phyloP scores from a whole-genome alignment of 1,140 invertebrate species.

The Aphis gossypii region DNA sequence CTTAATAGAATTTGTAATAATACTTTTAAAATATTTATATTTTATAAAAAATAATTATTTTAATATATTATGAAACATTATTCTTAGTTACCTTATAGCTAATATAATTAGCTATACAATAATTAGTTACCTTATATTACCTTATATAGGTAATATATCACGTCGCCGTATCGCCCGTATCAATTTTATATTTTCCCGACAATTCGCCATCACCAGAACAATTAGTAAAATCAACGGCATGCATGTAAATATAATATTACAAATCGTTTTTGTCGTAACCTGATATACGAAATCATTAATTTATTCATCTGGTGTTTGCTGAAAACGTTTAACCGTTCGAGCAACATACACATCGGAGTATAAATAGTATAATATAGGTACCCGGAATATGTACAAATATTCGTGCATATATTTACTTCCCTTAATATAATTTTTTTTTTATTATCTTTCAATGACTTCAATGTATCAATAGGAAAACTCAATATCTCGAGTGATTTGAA shows the following conservation, averaged over 20 bases:
- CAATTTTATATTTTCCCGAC: not conserved
- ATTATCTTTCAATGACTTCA: not conserved
- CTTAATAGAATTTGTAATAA: not conserved
- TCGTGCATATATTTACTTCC: not conserved
- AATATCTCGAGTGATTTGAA: constrained; percentile 27
- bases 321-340: constrained; percentile 5
- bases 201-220: not conserved
- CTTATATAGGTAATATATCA: not conserved
- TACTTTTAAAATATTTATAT: not conserved
- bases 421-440: not conserved
- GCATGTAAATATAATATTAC: not conserved
- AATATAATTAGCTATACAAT: no score
- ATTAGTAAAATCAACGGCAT: constrained; percentile 17
- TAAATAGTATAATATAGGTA: not conserved
- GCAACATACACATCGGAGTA: not conserved
- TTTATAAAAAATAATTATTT: not conserved
- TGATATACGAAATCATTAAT: constrained; percentile 10
- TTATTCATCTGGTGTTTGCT: constrained; percentile 24
- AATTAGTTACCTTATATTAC: no score
- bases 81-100: not conserved
- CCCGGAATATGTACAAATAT: not conserved
- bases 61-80: not conserved
- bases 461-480: not conserved
- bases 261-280: not conserved
- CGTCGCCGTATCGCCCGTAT: not conserved